Conservation (phyloP, 2,888 invertebrate species). For the Callyntrura sp. region DNA sequence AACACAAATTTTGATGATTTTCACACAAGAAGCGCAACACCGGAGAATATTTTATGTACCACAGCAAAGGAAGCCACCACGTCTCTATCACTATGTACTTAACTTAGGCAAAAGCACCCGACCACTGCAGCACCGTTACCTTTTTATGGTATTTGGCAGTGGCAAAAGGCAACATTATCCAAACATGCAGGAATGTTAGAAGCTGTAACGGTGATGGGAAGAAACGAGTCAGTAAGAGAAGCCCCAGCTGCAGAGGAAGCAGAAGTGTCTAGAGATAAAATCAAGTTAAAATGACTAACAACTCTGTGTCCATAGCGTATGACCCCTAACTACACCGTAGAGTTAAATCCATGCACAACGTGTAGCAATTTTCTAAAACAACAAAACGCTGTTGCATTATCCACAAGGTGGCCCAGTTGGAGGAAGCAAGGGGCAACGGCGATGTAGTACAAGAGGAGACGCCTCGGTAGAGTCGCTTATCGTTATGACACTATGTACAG, state of each 20-base stretch:
- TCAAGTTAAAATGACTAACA: slow-evolving; percentile 44
- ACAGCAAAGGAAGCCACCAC: not conserved
- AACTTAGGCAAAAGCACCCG: no score
- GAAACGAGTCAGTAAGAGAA: not conserved
- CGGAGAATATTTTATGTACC: not conserved
- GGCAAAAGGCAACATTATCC: no score
- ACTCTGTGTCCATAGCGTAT: no score
- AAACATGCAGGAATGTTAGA: no score
- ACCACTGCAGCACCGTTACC: no score
- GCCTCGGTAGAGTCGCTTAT: no score
- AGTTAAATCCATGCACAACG: not conserved
- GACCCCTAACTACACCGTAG: not conserved
- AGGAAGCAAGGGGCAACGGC: no score
- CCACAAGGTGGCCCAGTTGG: no score
- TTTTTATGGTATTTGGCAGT: not conserved
- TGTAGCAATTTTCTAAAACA: slow-evolving; percentile 6
- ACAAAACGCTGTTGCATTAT: no score
- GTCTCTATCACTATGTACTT: not conserved
- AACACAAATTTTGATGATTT: slow-evolving; percentile 59
- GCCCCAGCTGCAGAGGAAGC: not conserved
- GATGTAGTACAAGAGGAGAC: no score
- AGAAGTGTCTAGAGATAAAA: slow-evolving; percentile 19
- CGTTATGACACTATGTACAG: not conserved
- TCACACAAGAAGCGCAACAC: slow-evolving; percentile 28
- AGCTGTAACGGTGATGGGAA: not conserved